phyloP scores from a whole-genome alignment of 2,113 vertebrate species.

The Euleptes europaea region DNA sequence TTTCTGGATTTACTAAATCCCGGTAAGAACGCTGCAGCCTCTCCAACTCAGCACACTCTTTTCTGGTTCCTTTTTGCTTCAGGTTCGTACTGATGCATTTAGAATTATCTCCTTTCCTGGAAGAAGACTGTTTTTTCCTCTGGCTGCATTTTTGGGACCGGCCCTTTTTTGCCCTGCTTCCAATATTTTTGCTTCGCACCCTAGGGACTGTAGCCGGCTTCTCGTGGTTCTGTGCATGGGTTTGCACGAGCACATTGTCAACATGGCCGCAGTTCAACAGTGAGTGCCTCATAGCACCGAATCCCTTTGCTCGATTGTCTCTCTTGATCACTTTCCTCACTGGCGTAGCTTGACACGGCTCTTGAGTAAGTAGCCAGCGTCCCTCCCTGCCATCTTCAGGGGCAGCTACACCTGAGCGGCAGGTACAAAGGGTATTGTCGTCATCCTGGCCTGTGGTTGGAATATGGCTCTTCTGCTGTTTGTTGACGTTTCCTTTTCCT shows the following conservation, averaged over 20 bases:
- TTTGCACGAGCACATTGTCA: not conserved
- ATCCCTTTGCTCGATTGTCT: not conserved
- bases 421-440: not conserved
- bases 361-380: slow-evolving; percentile 12
- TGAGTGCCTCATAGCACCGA: not conserved
- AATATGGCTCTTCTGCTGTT: slow-evolving; percentile 5
- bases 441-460: not conserved
- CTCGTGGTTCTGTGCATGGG: not conserved
- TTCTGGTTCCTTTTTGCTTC: slow-evolving; percentile 37
- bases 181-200: not conserved
- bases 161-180: slow-evolving; percentile 26
- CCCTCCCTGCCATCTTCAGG: not conserved
- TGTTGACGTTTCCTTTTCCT: slow-evolving; percentile 3
- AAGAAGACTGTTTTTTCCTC: not conserved
- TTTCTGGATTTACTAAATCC: slow-evolving; percentile 24
- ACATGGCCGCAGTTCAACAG: slow-evolving; percentile 23
- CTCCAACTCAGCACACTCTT: slow-evolving; percentile 1
- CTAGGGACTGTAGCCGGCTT: not conserved
- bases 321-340: slow-evolving; percentile 45
- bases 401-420: not conserved
- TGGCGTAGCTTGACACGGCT: not conserved
- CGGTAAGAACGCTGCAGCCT: slow-evolving; percentile 26
- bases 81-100: not conserved
- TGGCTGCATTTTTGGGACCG: slow-evolving; percentile 40
- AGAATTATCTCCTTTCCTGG: slow-evolving; percentile 6